These are phyloP conservation scores for Mimas tiliae DNA, from an alignment of 2,888 invertebrate genomes.

Conservation along the genomic window DNA sequence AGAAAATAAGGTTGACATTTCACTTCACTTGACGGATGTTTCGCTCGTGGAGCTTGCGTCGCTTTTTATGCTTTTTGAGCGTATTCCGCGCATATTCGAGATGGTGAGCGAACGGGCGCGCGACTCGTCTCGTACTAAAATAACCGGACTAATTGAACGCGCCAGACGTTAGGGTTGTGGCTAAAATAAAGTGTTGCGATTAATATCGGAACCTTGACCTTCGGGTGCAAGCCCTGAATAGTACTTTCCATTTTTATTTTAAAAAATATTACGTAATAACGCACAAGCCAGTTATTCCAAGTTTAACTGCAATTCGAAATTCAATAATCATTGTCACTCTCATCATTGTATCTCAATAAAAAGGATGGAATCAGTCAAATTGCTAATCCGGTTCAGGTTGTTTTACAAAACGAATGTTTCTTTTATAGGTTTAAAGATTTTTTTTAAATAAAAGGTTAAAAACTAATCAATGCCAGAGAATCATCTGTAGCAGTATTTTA, in stretches of 20 bases:
- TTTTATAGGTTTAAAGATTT: too few species aligned
- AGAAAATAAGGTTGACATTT: neutral
- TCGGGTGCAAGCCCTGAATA: slow-evolving; percentile 36
- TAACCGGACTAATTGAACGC: slow-evolving; percentile 72
- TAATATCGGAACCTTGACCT: slow-evolving; percentile 52
- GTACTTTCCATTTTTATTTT: neutral
- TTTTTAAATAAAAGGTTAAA: too few species aligned
- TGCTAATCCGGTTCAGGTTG: too few species aligned
- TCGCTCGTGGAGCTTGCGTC: slow-evolving; percentile 8
- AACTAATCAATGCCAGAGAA: too few species aligned
- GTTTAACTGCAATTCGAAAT: neutral
- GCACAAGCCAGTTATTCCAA: neutral
- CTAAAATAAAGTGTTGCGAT: slow-evolving; percentile 63
- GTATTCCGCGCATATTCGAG: slow-evolving; percentile 56
- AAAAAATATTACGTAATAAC: neutral
- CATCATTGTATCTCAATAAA: too few species aligned
- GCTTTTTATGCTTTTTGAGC: slow-evolving; percentile 51
- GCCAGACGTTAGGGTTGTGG: slow-evolving; percentile 73
- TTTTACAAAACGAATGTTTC: too few species aligned
- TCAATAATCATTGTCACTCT: neutral
- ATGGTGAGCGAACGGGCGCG: slow-evolving; percentile 50
- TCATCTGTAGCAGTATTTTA: too few species aligned
- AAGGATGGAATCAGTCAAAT: too few species aligned
- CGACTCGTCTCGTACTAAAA: slow-evolving; percentile 67
- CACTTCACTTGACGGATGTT: slow-evolving; percentile 16